These are phyloP conservation scores for Scaptomyza caliginosa DNA, from an alignment of 2,888 invertebrate genomes.

Conservation along the genomic window DNA sequence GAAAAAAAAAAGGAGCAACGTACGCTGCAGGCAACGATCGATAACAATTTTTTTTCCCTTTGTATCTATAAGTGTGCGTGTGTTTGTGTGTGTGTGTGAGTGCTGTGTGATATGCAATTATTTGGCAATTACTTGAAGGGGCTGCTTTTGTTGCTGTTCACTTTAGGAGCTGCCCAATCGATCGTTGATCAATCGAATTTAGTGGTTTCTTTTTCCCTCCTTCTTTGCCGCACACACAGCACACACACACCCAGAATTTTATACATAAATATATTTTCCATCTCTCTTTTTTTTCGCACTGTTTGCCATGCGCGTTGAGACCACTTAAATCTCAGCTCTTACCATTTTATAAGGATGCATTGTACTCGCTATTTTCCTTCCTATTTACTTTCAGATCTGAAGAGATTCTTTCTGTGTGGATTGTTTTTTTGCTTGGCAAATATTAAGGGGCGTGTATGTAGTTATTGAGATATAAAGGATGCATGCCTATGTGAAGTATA, in stretches of 20 bases:
- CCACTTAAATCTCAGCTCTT: slow-evolving; percentile 23
- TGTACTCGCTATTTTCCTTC: not conserved
- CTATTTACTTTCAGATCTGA: not conserved
- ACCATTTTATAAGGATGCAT: slow-evolving; percentile 16
- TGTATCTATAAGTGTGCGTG: not conserved
- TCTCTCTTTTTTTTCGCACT: slow-evolving; percentile 13
- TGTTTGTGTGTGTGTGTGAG: slow-evolving; percentile 9
- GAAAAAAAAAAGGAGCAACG: slow-evolving; percentile 49
- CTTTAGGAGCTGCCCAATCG: slow-evolving; percentile 41
- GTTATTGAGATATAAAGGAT: too few species aligned
- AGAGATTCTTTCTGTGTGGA: too few species aligned
- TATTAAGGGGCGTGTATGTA: too few species aligned
- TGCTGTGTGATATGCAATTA: slow-evolving; percentile 49
- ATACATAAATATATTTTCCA: not conserved
- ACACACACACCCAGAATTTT: too few species aligned
- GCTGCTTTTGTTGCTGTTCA: slow-evolving; percentile 41
- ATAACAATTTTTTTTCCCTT: slow-evolving; percentile 16
- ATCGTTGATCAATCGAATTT: slow-evolving; percentile 46
- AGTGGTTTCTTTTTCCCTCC: slow-evolving; percentile 20
- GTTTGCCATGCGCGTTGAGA: slow-evolving; percentile 51
- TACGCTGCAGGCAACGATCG: slow-evolving; percentile 50
- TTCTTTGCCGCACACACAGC: not conserved
- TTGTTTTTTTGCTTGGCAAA: too few species aligned
- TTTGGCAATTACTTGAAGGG: slow-evolving; percentile 57
- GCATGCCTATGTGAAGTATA: too few species aligned